phyloP scores from a whole-genome alignment of 2,888 invertebrate species.

The Stratiomys singularior region DNA sequence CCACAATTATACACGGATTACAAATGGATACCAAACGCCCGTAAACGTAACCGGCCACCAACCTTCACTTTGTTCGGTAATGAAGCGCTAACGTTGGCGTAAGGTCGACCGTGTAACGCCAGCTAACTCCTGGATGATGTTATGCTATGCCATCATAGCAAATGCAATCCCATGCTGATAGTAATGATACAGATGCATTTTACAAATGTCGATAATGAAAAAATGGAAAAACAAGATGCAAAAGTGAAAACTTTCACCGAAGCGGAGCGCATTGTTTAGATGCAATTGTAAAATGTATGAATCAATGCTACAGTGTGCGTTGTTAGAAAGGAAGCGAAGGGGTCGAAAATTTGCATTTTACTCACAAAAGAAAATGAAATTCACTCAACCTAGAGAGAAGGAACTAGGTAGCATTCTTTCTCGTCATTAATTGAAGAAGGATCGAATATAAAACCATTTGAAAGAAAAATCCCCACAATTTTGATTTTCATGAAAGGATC shows the following conservation, averaged over 20 bases:
- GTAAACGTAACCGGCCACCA: constrained; percentile 41
- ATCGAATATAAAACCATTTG: too few species aligned
- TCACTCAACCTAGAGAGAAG: too few species aligned
- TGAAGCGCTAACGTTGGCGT: neutral
- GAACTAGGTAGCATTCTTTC: too few species aligned
- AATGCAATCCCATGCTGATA: neutral
- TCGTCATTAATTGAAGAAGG: too few species aligned
- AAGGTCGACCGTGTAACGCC: constrained; percentile 5
- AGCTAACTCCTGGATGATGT: neutral
- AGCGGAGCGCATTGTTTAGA: constrained; percentile 28
- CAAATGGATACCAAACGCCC: constrained; percentile 4
- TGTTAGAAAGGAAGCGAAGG: neutral
- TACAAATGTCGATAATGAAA: neutral
- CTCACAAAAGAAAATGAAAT: too few species aligned
- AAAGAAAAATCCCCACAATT: too few species aligned
- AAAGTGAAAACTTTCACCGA: constrained; percentile 41
- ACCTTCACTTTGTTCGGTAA: constrained; percentile 23
- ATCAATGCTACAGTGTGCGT: neutral
- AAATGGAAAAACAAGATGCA: neutral
- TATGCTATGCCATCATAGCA: too few species aligned
- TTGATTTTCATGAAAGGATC: too few species aligned
- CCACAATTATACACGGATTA: constrained; percentile 30
- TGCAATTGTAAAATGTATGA: neutral
- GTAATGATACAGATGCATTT: constrained; percentile 16
- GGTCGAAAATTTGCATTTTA: too few species aligned